Evolutionary conservation across 2,888 invertebrate genomes (phyloP).

Genomic region (Thumatha senex): DNA sequence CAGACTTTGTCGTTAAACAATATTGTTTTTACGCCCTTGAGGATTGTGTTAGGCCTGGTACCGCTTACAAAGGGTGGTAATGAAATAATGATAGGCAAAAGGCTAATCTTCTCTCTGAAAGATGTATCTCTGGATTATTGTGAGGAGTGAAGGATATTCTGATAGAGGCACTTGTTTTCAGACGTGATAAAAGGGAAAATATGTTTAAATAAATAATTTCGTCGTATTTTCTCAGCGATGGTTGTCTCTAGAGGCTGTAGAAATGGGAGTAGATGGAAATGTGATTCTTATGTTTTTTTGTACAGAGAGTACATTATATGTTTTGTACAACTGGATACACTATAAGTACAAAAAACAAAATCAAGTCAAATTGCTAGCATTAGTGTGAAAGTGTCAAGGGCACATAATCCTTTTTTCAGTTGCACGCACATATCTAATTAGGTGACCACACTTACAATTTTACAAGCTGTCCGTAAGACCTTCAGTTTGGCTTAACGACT

Average conservation of each 20-base stretch:
- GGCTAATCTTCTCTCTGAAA: conserved; percentile 30
- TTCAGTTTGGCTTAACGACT: too few relatives aligned
- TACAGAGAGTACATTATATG: too few relatives aligned
- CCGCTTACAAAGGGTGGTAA: conserved; percentile 18
- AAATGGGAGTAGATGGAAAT: neutral
- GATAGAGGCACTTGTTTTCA: conserved; percentile 14
- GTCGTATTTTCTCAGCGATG: too few relatives aligned
- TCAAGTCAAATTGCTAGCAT: too few relatives aligned
- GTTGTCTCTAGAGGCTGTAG: neutral
- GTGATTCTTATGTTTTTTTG: neutral
- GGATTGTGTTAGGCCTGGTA: conserved; percentile 6
- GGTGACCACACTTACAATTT: too few relatives aligned
- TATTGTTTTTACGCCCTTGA: conserved; percentile 16
- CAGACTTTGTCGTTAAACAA: neutral
- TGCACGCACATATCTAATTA: too few relatives aligned
- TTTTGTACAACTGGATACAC: too few relatives aligned
- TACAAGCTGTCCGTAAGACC: too few relatives aligned
- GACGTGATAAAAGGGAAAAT: conserved; percentile 3
- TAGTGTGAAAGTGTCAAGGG: too few relatives aligned
- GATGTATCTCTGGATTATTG: conserved; percentile 18
- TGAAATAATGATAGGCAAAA: conserved; percentile 26
- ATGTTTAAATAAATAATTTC: conserved; percentile 5
- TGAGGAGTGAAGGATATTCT: conserved; percentile 17
- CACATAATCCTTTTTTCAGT: too few relatives aligned
- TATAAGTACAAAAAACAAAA: too few relatives aligned